These are phyloP conservation scores for Drosophila anomelani DNA, from an alignment of 2,888 invertebrate genomes.

Conservation along the genomic window DNA sequence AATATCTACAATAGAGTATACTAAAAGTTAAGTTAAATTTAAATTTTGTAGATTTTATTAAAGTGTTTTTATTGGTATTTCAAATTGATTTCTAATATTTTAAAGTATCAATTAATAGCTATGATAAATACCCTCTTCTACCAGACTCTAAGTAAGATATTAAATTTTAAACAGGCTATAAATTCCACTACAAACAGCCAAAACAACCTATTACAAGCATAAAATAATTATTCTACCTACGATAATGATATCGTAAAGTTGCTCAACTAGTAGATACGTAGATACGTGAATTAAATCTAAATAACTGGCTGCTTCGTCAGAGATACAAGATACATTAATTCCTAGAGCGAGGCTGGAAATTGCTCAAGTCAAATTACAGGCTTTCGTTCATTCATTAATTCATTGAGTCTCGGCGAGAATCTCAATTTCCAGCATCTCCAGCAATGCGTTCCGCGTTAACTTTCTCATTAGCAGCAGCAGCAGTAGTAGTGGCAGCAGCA, in stretches of 20 bases:
- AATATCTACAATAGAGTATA: background rate
- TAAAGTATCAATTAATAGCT: background rate
- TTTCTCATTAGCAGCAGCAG: slow-evolving; percentile 41
- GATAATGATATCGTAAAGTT: slow-evolving; percentile 4
- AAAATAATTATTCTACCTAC: background rate
- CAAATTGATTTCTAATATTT: background rate
- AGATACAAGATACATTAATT: slow-evolving; percentile 17
- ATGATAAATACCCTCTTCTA: background rate
- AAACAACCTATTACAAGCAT: background rate
- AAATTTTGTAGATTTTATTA: background rate
- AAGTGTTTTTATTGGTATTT: background rate
- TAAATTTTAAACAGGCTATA: background rate
- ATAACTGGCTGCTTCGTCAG: slow-evolving; percentile 2
- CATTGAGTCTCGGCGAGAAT: slow-evolving; percentile 44
- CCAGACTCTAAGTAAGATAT: no score
- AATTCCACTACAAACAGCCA: background rate
- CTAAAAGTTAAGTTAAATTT: background rate
- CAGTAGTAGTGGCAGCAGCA: background rate
- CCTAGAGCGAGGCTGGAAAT: slow-evolving; percentile 19
- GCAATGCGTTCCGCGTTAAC: slow-evolving; percentile 32
- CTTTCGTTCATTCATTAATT: slow-evolving; percentile 60
- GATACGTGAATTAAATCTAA: slow-evolving; percentile 4
- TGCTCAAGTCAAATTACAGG: slow-evolving; percentile 44
- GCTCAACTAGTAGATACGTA: background rate
- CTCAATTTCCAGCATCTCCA: slow-evolving; percentile 36